Base-by-base conservation (phyloP, 2,797 vertebrate genomes). In the Aldrovandia affinis region DNA sequence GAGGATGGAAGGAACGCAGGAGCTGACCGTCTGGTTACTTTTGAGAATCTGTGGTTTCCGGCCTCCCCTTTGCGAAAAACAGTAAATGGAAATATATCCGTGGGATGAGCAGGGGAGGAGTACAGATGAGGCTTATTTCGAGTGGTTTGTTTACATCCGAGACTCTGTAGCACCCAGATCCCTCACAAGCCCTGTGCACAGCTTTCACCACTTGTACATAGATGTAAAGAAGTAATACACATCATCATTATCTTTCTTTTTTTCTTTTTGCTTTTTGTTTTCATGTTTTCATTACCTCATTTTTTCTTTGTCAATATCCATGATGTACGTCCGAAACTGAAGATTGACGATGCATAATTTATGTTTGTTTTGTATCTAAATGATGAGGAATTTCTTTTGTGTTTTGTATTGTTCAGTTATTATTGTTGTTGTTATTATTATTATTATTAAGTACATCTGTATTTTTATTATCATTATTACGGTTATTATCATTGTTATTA, bases 331-430 rank as follows among this genome's bases (percentile, higher is more conserved):
- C 84, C 87, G 93, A 85, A 90, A 92, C 88, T 93, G 90, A 0
- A 87, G 89, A 88, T 86, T 86, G 79, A 89, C 87, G 88, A 93
- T 87, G 90, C 92, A 90, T 97, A 97, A 97, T 98, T 98, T 98
- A 97, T 98, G 91, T 96, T 95, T 91, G 88, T 94, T 93, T 92
- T 94, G 91, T 95, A 94, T 95, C 94, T 93, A 95, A 95, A 95
- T 89, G 87, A 44, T 91, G 92, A 91, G 93, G 91, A 82, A 85
- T 85, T 84, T 83, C 81, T 82, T 80, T 85, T 88, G 65, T 42
- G 61, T 81, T 91, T 92, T 93, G 89, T 94, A 93, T 90, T 90
- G 90, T 91, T 93, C 89, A 88, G 92, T 92, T 92, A 93, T 91
- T 92, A 94, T 95, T 91, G 86, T 91, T 88, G 55, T 93, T 92